A percentile compares a stretch with the other conserved stretches of the same genome.
phyloP scores from a whole-genome alignment of 1,140 invertebrate genomes.

The Ericerus pela region DNA sequence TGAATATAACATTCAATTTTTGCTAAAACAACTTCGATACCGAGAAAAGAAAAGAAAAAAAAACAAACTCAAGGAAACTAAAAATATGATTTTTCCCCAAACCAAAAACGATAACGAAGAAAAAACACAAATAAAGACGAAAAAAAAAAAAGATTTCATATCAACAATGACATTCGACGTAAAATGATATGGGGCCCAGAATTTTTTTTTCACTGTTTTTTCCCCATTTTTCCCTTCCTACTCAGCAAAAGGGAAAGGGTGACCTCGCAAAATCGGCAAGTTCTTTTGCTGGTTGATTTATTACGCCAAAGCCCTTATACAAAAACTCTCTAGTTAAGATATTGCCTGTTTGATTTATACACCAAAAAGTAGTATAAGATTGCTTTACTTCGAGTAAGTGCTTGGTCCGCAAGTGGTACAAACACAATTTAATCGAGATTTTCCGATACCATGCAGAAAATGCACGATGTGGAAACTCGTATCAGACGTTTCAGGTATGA shows the following conservation, averaged over 20 bases:
- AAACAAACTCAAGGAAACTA: too few relatives aligned
- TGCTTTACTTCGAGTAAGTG: neutral
- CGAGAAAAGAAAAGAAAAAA: too few relatives aligned
- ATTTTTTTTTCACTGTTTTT: too few relatives aligned
- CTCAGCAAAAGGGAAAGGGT: neutral
- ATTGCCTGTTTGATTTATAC: slow-evolving; percentile 11
- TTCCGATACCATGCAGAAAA: slow-evolving; percentile 8
- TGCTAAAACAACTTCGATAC: too few relatives aligned
- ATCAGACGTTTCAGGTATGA: slow-evolving; percentile 11
- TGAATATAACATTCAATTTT: too few relatives aligned
- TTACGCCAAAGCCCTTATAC: slow-evolving; percentile 2
- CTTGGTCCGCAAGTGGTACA: slow-evolving; percentile 9
- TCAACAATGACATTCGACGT: neutral
- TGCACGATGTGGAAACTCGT: slow-evolving; percentile 1
- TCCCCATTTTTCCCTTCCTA: too few relatives aligned
- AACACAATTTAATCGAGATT: slow-evolving; percentile 12
- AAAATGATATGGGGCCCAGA: neutral
- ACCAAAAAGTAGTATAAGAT: slow-evolving; percentile 8
- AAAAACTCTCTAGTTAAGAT: slow-evolving; percentile 9
- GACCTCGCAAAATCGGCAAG: slow-evolving; percentile 5
- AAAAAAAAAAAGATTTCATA: too few relatives aligned
- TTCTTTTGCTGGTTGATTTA: slow-evolving; percentile 8
- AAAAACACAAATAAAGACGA: too few relatives aligned
- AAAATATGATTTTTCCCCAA: too few relatives aligned
- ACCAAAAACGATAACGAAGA: too few relatives aligned